Evolutionary conservation across 2,113 vertebrate genomes (phyloP), one percentile per base, ranked within the genome.

Genomic region (Caloenas nicobarica): DNA sequence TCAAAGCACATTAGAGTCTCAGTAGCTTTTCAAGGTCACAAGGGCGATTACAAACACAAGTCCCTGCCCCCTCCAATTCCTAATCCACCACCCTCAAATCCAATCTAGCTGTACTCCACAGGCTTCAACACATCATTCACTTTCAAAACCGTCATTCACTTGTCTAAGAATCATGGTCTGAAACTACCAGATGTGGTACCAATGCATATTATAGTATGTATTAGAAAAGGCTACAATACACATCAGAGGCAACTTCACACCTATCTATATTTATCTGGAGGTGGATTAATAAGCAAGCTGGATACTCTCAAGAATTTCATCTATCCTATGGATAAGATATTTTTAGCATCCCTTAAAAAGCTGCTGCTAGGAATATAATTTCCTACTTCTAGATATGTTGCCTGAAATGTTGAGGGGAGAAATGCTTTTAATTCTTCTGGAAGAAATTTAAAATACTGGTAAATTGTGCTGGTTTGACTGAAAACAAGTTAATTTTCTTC

Each of bases 1-100:
- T 36, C 71, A 77, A 91, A 86, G 78, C 50, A 85, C n/a, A 33
- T 82, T 28, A 81, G 40, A 62, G 62, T 87, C 95, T 69, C 85
- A 74, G 51, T 71, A 83, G 82, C 68, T 95, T 95, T 91, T 73
- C 85, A 93, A 86, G 91, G 94, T 93, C 91, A 95, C 38, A 48
- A 88, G 48, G 76, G 38, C 3, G 4, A 77, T 51, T 51, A 40
- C 74, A 93, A 86, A 86, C 57, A 36, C 17, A 88, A 64, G 10
- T 44, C 51, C 57, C 62, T 57, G 16, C 70, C 36, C 38, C 15
- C 65, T 93, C 33, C 86, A 94, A 68, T 2, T 90, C 34, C 56
- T 83, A 81, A 89, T 74, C 34, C 65, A 53, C 58, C 68, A 60
- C 56, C 19, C 34, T 78, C 68, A 71, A 90, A 90, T 90, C 33